Percentiles rank a stretch among this genome's conserved stretches.
Evolutionary conservation across 1,140 invertebrate genomes (phyloP).

Genomic region (Laupala kohalensis): DNA sequence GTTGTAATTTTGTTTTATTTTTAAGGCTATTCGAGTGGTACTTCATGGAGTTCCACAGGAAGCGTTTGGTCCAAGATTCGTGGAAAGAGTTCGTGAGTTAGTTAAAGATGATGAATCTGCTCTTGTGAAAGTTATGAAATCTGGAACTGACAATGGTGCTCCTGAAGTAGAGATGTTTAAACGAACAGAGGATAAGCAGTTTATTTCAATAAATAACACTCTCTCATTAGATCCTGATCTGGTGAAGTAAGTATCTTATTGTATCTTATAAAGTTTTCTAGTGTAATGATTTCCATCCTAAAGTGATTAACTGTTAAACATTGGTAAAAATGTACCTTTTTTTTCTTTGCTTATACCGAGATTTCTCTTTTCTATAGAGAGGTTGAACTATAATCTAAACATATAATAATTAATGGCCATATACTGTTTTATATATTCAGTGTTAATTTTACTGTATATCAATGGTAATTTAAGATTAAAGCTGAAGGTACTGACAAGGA

Average conservation of each 20-base stretch:
- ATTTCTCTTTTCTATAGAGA: neutral
- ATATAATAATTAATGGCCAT: no score
- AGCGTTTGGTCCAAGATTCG: conserved; percentile 29
- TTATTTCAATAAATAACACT: conserved; percentile 46
- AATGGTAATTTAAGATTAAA: no score
- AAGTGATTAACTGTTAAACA: neutral
- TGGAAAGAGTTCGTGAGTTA: conserved; percentile 29
- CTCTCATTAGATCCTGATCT: conserved; percentile 31
- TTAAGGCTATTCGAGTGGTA: conserved; percentile 36
- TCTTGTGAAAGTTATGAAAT: conserved; percentile 27
- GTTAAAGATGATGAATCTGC: conserved; percentile 31
- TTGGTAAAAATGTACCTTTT: neutral
- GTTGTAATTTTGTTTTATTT: conserved; percentile 9
- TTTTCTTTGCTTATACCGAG: neutral
- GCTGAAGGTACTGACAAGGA: no score
- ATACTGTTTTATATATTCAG: no score
- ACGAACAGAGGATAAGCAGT: conserved; percentile 35
- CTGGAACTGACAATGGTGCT: conserved; percentile 13
- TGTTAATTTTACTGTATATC: no score
- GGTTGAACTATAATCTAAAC: neutral
- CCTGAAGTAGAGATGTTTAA: conserved; percentile 46
- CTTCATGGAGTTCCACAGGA: conserved; percentile 33
- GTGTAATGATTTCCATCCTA: no score
- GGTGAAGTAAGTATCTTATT: neutral
- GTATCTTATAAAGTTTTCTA: neutral